Conservation (phyloP, 2,797 vertebrate genomes). For the Intellagama lesueurii region DNA sequence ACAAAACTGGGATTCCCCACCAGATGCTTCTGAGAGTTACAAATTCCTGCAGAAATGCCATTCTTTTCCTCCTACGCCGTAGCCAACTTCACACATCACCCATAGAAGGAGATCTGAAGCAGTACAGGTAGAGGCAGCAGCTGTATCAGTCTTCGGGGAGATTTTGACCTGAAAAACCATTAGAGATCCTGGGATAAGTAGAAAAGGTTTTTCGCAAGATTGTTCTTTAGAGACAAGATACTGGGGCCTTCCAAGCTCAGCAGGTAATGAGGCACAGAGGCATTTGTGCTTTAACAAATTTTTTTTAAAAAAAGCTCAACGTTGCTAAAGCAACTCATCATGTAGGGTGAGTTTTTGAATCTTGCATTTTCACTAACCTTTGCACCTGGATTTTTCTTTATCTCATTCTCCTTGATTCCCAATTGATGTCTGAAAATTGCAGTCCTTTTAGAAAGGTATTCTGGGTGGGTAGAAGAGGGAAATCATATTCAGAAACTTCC, state of each 20-base stretch:
- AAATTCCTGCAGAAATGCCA: no score
- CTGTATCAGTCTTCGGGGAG: background rate
- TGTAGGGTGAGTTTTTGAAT: conserved; percentile 58
- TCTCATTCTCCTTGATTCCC: conserved; percentile 67
- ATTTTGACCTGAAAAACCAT: conserved; percentile 11
- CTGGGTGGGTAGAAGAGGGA: conserved; percentile 26
- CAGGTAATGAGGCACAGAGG: conserved; percentile 22
- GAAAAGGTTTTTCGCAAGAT: conserved; percentile 51
- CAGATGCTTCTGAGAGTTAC: no score
- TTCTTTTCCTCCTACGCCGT: background rate
- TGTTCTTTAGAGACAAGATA: conserved; percentile 27
- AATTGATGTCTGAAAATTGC: conserved; percentile 69
- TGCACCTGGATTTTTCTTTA: conserved; percentile 67
- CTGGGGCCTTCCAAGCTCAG: conserved; percentile 3
- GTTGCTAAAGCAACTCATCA: conserved; percentile 69
- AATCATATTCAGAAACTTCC: background rate
- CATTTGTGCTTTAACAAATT: conserved; percentile 36
- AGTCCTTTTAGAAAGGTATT: conserved; percentile 16
- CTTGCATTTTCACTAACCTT: conserved; percentile 65
- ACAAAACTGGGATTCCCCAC: background rate
- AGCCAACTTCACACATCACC: background rate
- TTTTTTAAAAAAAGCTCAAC: conserved; percentile 8
- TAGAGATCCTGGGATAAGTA: conserved; percentile 38
- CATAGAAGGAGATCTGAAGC: background rate
- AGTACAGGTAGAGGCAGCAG: background rate